phyloP scores from a whole-genome alignment of 2,888 invertebrate species.

The Drosophila tanythrix region DNA sequence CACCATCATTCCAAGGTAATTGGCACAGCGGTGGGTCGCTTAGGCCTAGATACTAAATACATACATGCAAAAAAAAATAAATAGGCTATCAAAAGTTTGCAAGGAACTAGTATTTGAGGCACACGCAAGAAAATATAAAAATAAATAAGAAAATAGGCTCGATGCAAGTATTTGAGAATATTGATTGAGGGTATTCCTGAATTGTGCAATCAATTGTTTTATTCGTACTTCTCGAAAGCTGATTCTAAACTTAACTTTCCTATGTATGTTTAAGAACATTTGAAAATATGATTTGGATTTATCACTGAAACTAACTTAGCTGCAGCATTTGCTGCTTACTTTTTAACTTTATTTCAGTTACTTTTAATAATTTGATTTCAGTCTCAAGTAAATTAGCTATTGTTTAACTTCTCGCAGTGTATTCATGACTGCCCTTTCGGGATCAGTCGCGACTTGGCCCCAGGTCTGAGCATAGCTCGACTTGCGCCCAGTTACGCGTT shows the following conservation, averaged over 20 bases:
- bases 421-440: constrained; percentile 51
- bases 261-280: not conserved
- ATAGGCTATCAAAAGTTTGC: constrained; percentile 1
- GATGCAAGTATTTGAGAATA: not conserved
- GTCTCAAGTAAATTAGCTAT: not conserved
- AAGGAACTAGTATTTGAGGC: not conserved
- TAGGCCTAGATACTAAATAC: constrained; percentile 21
- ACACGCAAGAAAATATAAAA: not conserved
- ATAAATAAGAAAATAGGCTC: not conserved
- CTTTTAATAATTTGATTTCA: not conserved
- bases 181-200: not conserved
- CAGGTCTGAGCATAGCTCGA: constrained; percentile 6
- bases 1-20: constrained; percentile 47
- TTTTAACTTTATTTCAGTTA: not conserved
- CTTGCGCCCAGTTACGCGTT: constrained; percentile 19
- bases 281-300: not conserved
- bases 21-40: constrained; percentile 78
- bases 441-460: constrained; percentile 13
- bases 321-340: not conserved
- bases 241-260: not conserved
- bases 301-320: not conserved
- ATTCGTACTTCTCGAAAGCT: not conserved
- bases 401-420: constrained; percentile 36
- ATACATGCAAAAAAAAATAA: constrained; percentile 27
- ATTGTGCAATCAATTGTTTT: not conserved